Evolutionary conservation across 1,140 invertebrate genomes (phyloP).

Genomic region (Drosophila bocqueti): DNA sequence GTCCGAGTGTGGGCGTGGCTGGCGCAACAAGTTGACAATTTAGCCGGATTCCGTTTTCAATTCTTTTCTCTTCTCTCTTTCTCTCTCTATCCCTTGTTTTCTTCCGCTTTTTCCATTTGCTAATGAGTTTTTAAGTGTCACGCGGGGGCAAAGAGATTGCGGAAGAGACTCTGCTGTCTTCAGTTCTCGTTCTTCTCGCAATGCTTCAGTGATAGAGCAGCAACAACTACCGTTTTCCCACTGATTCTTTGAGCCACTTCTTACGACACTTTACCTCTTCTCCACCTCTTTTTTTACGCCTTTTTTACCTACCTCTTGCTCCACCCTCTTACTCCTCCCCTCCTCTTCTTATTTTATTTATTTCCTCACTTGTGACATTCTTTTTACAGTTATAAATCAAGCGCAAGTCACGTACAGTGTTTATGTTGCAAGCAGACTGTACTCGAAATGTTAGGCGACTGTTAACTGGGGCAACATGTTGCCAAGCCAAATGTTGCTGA

Average conservation of each 20-base stretch:
- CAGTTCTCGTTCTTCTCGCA: conserved; percentile 21
- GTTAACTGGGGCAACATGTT: conserved; percentile 20
- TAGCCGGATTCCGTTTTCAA: conserved; percentile 28
- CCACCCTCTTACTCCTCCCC: background rate
- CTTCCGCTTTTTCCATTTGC: conserved; percentile 16
- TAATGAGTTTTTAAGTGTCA: conserved; percentile 66
- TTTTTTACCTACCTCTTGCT: background rate
- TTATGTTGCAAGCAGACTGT: conserved; percentile 19
- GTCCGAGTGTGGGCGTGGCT: conserved; percentile 41
- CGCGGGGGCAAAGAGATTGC: background rate
- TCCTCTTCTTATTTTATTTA: conserved; percentile 25
- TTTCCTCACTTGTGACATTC: conserved; percentile 52
- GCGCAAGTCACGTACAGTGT: conserved; percentile 56
- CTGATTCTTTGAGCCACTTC: conserved; percentile 43
- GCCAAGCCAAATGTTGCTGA: conserved; percentile 3
- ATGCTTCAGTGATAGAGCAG: conserved; percentile 45
- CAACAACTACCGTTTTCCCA: conserved; percentile 34
- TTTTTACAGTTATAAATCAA: conserved; percentile 62
- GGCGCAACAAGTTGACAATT: conserved; percentile 59
- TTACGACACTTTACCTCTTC: conserved; percentile 33
- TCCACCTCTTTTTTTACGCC: conserved; percentile 8
- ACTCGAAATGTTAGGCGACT: conserved; percentile 7
- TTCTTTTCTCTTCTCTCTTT: background rate
- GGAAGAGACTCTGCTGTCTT: conserved; percentile 25
- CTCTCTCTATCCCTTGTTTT: background rate